A percentile compares a stretch with the other conserved stretches of the same genome.
These are phyloP conservation scores for Apamea monoglypha DNA, from an alignment of 2,888 invertebrate species.

Conservation along the genomic window DNA sequence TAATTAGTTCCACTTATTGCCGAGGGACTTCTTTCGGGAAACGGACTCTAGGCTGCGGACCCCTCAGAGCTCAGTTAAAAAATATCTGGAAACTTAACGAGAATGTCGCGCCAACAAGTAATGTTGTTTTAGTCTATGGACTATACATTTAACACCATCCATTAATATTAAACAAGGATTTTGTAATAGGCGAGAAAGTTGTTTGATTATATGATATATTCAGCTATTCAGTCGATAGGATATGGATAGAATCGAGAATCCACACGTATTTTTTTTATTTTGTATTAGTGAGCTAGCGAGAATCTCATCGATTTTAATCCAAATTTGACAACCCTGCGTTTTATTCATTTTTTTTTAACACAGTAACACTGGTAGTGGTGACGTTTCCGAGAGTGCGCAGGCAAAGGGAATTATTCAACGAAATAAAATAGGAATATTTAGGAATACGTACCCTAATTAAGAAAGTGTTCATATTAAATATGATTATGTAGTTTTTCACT, in stretches of 20 bases:
- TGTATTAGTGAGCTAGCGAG: conserved; percentile 19
- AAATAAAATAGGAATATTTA: conserved; percentile 65
- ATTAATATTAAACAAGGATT: neutral
- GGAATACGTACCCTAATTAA: conserved; percentile 60
- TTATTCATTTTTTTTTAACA: conserved; percentile 47
- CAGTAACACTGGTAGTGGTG: conserved; percentile 73
- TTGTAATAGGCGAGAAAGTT: neutral
- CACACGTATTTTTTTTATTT: neutral
- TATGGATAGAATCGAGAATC: neutral
- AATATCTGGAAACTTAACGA: neutral
- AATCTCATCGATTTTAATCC: conserved; percentile 11
- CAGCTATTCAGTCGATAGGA: neutral
- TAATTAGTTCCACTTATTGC: no score
- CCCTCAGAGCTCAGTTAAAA: neutral
- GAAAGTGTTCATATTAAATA: conserved; percentile 58
- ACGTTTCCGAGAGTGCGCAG: conserved; percentile 75
- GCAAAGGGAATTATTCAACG: conserved; percentile 62
- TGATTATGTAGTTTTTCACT: conserved; percentile 81
- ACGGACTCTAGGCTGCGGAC: no score
- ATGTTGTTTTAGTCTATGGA: conserved; percentile 11
- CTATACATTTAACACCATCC: neutral
- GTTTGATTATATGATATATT: neutral
- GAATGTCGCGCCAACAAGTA: neutral
- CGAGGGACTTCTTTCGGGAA: no score
- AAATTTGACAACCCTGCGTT: conserved; percentile 50